Conservation (phyloP, 2,113 vertebrate genomes). For the Indri indri region DNA sequence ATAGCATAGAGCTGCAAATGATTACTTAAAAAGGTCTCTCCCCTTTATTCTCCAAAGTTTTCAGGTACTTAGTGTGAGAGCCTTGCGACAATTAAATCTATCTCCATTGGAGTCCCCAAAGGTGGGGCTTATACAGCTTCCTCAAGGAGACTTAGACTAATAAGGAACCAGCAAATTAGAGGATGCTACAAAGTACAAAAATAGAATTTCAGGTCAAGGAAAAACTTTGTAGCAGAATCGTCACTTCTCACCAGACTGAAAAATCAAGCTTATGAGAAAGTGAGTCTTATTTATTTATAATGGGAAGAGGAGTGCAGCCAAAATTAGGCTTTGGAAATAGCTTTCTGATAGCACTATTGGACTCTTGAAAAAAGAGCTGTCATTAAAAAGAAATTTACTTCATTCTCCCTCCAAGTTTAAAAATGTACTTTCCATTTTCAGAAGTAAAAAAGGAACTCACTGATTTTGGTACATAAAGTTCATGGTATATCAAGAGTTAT, state of each 20-base stretch:
- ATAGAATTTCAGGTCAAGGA: conserved; percentile 56
- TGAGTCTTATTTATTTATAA: conserved; percentile 59
- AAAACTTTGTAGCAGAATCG: conserved; percentile 51
- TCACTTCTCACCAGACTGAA: conserved; percentile 11
- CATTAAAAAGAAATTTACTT: conserved; percentile 64
- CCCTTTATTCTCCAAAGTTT: conserved; percentile 47
- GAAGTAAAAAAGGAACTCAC: conserved; percentile 28
- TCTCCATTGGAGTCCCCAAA: conserved; percentile 28
- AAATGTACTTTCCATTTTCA: conserved; percentile 47
- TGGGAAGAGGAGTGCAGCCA: conserved; percentile 26
- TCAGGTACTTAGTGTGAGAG: conserved; percentile 40
- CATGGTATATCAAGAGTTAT: not conserved
- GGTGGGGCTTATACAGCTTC: not conserved
- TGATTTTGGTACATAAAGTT: conserved; percentile 25
- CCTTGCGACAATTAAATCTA: conserved; percentile 64
- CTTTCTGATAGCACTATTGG: conserved; percentile 53
- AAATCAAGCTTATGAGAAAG: conserved; percentile 45
- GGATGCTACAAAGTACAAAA: conserved; percentile 10
- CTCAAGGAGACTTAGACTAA: conserved; percentile 35
- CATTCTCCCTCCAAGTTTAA: conserved; percentile 28
- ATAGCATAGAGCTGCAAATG: not conserved
- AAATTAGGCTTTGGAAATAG: conserved; percentile 69
- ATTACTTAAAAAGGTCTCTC: conserved; percentile 32
- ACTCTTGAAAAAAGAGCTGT: conserved; percentile 44
- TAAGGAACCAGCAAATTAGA: conserved; percentile 10